Evolutionary conservation across 2,888 invertebrate species (phyloP).

Genomic region (Andrena haemorrhoa): DNA sequence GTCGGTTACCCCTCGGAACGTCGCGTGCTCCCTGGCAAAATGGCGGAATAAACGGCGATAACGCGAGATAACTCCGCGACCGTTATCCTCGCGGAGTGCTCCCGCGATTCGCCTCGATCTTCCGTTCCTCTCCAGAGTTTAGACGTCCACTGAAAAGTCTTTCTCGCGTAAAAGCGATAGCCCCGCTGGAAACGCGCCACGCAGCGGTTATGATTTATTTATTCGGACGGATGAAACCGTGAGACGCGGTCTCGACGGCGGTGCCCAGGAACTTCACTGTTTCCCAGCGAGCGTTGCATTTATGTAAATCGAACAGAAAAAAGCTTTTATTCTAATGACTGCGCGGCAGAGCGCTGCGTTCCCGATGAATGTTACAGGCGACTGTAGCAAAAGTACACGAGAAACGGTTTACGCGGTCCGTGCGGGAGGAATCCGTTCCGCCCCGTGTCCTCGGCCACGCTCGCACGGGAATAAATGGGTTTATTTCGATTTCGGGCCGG

Average conservation of each 20-base stretch:
- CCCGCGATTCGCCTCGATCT: constrained; percentile 14
- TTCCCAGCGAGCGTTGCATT: constrained; percentile 1
- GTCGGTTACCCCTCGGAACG: constrained; percentile 56
- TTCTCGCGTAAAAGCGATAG: neutral
- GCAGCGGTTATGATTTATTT: constrained; percentile 43
- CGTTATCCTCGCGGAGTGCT: constrained; percentile 31
- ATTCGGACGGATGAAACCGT: neutral
- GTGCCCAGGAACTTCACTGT: neutral
- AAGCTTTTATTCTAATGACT: constrained; percentile 52
- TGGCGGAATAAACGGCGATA: constrained; percentile 64
- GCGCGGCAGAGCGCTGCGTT: neutral
- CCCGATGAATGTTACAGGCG: constrained; percentile 8
- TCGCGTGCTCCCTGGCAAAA: constrained; percentile 38
- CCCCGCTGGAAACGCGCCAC: neutral
- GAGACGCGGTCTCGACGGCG: neutral
- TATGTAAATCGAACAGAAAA: constrained; percentile 53
- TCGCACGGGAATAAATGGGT: constrained; percentile 9
- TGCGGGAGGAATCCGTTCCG: neutral
- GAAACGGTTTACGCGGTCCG: constrained; percentile 14
- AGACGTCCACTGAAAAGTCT: constrained; percentile 25
- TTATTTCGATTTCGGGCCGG: neutral
- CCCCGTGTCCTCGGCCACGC: neutral
- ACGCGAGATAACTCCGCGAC: constrained; percentile 43
- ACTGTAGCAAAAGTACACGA: neutral
- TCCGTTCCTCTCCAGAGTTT: constrained; percentile 26